Base-by-base conservation (phyloP, 2,797 vertebrate species). In the Pelochelys cantorii region DNA sequence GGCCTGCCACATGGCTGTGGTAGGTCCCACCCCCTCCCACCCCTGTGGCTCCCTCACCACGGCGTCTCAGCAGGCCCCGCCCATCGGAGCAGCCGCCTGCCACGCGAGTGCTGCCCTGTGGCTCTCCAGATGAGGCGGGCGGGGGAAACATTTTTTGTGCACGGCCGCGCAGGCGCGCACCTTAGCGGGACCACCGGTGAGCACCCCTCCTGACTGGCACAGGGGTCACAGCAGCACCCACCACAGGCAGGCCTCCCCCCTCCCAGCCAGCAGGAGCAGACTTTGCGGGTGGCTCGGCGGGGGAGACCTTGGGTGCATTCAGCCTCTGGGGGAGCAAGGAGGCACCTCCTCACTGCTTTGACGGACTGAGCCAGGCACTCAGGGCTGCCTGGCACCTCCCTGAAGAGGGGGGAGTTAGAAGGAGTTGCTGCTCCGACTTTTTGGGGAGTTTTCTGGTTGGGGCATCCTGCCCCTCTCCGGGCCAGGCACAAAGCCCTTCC, bases 231-330 rank as follows among this genome's bases (percentile, higher is more conserved):
- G 42, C 12, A 52, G 42, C 7, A 52, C 42, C 29, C 42, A 48
- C 14, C 14, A 13, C 42, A 52, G 42, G 42, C 4, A 8, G 74
- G 13, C 37, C 13, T 3, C 42, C 25, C 15, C 5, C 74, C 74
- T 77, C 42, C 25, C 15, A 20, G 18, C 13, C 74, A 52, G 12
- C 74, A 52, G 42, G 20, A 29, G 23, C 9, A 48, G 37, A 68
- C 31, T 34, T 34, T 68, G 62, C 9, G n/a, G 8, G 4, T 5
- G 71, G 34, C 34, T 48, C 2, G 7, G 6, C 2, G 14, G 1
- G 42, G 27, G 74, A 48, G 25, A 29, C 8, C 13, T 13, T 7
- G 25, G 7, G 22, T 8, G 2, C 23, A 14, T 27, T 15, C 74
- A 52, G 74, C 23, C 42, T 75, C 22, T 48, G 34, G 11, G 37